A percentile compares a stretch with the other conserved stretches of the same genome.
phyloP scores from a whole-genome alignment of 35 echinoderm and acorn worm genomes.

The Ptychodera flava region DNA sequence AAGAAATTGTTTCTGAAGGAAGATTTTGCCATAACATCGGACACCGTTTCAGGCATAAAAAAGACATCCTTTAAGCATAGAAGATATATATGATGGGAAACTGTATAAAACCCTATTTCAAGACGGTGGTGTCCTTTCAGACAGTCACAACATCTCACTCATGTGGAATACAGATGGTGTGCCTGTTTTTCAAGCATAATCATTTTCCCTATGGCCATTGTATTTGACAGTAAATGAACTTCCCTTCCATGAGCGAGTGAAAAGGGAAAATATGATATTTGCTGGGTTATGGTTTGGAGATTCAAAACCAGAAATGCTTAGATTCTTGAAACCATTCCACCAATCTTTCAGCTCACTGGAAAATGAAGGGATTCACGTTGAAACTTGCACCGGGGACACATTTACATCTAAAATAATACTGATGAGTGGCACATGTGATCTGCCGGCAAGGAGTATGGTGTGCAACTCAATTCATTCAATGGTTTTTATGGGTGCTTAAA shows the following conservation, averaged over 20 bases:
- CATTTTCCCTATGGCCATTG: conserved; percentile 47
- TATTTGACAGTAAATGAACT: conserved; percentile 59
- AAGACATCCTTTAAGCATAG: conserved; percentile 16
- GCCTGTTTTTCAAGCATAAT: conserved; percentile 69
- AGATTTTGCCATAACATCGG: conserved; percentile 4
- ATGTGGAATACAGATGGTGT: conserved; percentile 63
- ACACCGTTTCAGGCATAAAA: conserved; percentile 14
- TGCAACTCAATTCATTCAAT: conserved; percentile 44
- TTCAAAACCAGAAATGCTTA: conserved; percentile 33
- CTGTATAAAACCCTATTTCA: conserved; percentile 18
- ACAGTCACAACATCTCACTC: conserved; percentile 42
- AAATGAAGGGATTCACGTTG: conserved; percentile 10
- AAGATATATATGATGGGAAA: conserved; percentile 76
- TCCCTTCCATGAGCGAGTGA: conserved; percentile 20
- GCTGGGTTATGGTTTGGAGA: conserved; percentile 62
- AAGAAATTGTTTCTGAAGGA: neutral
- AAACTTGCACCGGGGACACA: neutral
- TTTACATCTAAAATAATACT: conserved; percentile 20
- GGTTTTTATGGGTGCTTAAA: conserved; percentile 22
- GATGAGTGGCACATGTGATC: conserved; percentile 32
- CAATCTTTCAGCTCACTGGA: neutral
- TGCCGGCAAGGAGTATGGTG: conserved; percentile 34
- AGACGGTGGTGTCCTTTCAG: conserved; percentile 15
- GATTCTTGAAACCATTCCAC: conserved; percentile 38
- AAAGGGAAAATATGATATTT: conserved; percentile 52